Base-by-base conservation (phyloP, 1,140 invertebrate species). In the Leptopilina clavipes region DNA sequence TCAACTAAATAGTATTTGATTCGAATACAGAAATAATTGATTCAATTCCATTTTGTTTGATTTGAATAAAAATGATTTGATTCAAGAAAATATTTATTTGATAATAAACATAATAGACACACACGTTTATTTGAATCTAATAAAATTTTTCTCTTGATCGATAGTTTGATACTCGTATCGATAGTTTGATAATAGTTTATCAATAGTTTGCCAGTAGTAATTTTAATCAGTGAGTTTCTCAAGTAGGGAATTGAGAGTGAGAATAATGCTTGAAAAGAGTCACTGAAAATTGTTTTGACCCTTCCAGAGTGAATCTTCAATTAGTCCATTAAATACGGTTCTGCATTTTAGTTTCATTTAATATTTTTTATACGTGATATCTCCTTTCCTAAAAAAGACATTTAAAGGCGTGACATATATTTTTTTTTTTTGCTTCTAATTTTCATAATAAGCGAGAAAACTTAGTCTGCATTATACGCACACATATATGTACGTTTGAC, bases 301-400 rank as follows among this genome's bases (percentile, higher is more conserved):
- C 7, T 65, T 9, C 11, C 59, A n/a, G 25, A 65, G 25, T 12
- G 25, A 31, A 65, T 65, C 31, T 65, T 65, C 59, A 65, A 65
- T 65, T 65, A 65, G 25, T 65, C 59, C 14, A 12, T 65, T 65
- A 65, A 65, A 65, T 65, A n/a, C 22, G 59, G n/a, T 65, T 65
- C 25, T 65, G 25, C 59, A 31, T 31, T 65, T 31, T 22, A 65
- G 59, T 65, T 12, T 37, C 25, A 65, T 14, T n/a, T 65, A 31
- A 37, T 65, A 37, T 65, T 65, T 65, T 65, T 65, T 31, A 65
- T n/a, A 65, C 59, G 59, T 31, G 59, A 65, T 22, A 65, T 65
- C 3, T n/a, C 22, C 22, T 65, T 65, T 22, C 59, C 9, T 65
- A 0, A n/a, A 65, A 31, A 65, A 31, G 19, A n/a, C 56, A 9